A percentile compares a stretch with the other conserved stretches of the same genome.
Conservation (phyloP, 2,888 invertebrate species). For the Tortricodes alternella region DNA sequence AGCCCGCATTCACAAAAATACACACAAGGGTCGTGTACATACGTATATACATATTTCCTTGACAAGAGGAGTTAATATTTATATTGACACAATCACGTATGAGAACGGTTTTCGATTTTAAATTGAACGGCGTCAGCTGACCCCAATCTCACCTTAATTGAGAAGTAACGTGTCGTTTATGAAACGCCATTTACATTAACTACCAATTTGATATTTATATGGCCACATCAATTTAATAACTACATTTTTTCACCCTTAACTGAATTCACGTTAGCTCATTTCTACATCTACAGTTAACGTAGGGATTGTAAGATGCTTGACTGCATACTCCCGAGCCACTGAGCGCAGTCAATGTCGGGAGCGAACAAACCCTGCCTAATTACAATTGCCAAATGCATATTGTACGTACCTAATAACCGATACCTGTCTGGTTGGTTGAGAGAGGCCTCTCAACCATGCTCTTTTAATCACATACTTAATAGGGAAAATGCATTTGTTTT, state of each 20-base stretch:
- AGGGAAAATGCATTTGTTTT: too few relatives aligned
- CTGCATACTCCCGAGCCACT: constrained; percentile 42
- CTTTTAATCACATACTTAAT: constrained; percentile 8
- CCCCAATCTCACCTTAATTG: neutral
- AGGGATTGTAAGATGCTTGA: constrained; percentile 49
- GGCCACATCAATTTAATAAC: neutral
- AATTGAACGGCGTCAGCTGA: neutral
- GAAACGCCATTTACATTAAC: neutral
- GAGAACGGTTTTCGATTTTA: neutral
- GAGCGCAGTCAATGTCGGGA: constrained; percentile 43
- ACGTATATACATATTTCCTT: neutral
- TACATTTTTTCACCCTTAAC: neutral
- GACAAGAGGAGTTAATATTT: neutral
- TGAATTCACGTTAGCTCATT: neutral
- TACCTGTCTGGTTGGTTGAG: neutral
- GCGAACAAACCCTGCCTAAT: constrained; percentile 30
- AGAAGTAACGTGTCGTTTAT: neutral
- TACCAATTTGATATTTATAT: neutral
- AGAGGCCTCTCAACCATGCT: neutral
- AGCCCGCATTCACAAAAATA: constrained; percentile 2
- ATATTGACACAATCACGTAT: neutral
- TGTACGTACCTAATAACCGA: neutral
- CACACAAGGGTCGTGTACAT: neutral
- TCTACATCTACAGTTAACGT: constrained; percentile 1
- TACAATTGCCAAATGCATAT: neutral